A percentile compares a stretch with the other conserved stretches of the same genome.
Conservation (phyloP, 1,140 invertebrate species). For the Formica exsecta region DNA sequence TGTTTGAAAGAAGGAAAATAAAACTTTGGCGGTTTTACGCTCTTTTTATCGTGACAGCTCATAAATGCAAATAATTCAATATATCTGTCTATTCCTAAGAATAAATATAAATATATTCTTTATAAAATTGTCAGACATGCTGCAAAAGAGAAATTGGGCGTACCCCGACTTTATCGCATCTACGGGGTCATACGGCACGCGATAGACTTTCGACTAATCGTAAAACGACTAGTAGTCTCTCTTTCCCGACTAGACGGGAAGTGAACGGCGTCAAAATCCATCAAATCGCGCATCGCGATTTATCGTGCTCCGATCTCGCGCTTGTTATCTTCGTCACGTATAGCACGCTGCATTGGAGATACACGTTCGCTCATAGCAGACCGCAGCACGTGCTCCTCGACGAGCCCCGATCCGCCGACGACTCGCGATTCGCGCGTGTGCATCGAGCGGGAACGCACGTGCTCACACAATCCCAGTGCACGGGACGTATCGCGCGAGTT, state of each 20-base stretch:
- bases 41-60: neutral
- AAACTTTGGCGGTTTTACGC: neutral
- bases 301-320: neutral
- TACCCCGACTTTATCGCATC: constrained; percentile 16
- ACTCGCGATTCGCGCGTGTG: constrained; percentile 41
- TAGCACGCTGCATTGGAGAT: neutral
- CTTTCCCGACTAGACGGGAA: neutral
- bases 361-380: constrained; percentile 32
- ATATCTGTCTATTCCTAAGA: neutral
- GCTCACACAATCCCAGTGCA: constrained; percentile 2
- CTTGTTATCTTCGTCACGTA: neutral
- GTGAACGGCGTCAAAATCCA: neutral
- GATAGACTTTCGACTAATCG: constrained; percentile 33
- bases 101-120: constrained; percentile 1
- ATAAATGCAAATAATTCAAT: neutral
- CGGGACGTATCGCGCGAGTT: neutral
- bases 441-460: neutral
- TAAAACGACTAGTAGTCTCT: neutral
- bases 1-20: neutral
- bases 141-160: constrained; percentile 23
- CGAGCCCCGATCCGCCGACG: neutral
- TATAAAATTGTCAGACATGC: neutral
- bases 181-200: neutral
- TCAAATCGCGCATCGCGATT: neutral
- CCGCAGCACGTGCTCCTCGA: constrained; percentile 57